A percentile compares a stretch with the other conserved stretches of the same genome.
phyloP scores from a whole-genome alignment of 2,797 vertebrate species.

The Thalassophryne amazonica region DNA sequence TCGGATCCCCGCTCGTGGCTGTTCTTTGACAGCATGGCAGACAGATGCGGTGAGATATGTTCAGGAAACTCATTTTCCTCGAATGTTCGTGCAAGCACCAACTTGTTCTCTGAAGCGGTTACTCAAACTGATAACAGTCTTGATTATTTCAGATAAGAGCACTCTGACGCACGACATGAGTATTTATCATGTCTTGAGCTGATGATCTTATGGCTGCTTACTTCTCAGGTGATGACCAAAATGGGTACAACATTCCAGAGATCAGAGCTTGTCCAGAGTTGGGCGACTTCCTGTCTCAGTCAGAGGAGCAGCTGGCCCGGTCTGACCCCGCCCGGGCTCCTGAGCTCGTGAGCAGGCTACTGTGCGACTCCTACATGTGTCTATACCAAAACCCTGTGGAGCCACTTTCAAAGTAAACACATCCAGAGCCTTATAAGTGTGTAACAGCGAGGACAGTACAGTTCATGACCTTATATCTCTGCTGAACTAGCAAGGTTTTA shows the following conservation, averaged over 20 bases:
- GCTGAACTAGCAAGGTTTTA: slow-evolving; percentile 23
- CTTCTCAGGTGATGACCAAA: slow-evolving; percentile 71
- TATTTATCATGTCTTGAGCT: slow-evolving; percentile 32
- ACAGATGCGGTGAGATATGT: slow-evolving; percentile 69
- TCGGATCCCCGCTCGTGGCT: slow-evolving; percentile 76
- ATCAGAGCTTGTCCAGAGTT: slow-evolving; percentile 76
- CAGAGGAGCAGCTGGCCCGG: slow-evolving; percentile 60
- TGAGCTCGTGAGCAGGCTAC: slow-evolving; percentile 62
- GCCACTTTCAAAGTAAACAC: slow-evolving; percentile 14
- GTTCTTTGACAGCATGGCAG: slow-evolving; percentile 87
- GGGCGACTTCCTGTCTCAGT: slow-evolving; percentile 62
- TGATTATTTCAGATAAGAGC: slow-evolving; percentile 30
- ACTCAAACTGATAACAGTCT: slow-evolving; percentile 24
- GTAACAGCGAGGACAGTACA: slow-evolving; percentile 42
- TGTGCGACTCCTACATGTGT: slow-evolving; percentile 83
- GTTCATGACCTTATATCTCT: slow-evolving; percentile 37
- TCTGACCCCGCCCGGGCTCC: slow-evolving; percentile 57
- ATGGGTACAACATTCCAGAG: slow-evolving; percentile 79
- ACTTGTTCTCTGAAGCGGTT: slow-evolving; percentile 11
- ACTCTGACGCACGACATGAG: slow-evolving; percentile 34
- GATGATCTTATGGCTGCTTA: slow-evolving; percentile 33
- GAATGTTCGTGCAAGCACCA: slow-evolving; percentile 19
- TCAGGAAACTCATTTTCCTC: background rate
- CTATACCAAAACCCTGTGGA: slow-evolving; percentile 69
- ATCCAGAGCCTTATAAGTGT: slow-evolving; percentile 11